Percentiles rank a stretch among this genome's conserved stretches.
These are phyloP conservation scores for Ophonus ardosiacus DNA, from an alignment of 2,888 invertebrate genomes.

Conservation along the genomic window DNA sequence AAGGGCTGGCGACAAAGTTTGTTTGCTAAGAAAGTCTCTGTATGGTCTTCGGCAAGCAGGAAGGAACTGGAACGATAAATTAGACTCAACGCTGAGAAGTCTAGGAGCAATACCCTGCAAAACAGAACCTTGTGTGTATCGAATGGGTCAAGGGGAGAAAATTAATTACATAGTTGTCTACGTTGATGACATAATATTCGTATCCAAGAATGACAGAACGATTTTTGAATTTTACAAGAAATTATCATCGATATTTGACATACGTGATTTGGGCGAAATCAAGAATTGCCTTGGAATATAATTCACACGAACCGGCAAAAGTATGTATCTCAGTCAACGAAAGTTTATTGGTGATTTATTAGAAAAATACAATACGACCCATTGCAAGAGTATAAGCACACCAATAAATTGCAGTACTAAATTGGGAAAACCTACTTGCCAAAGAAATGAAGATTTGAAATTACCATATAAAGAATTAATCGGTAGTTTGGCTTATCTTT, in stretches of 20 bases:
- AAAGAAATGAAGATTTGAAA: neutral
- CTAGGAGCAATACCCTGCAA: neutral
- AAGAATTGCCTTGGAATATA: constrained; percentile 62
- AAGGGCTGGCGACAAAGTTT: too few species aligned
- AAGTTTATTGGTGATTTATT: constrained; percentile 59
- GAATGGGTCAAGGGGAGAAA: neutral
- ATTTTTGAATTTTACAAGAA: neutral
- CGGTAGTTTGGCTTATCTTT: too few species aligned
- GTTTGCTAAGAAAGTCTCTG: too few species aligned
- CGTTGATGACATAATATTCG: constrained; percentile 39
- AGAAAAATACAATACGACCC: too few species aligned
- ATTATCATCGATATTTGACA: constrained; percentile 35
- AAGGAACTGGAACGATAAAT: neutral
- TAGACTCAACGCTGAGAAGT: neutral
- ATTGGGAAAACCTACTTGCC: neutral
- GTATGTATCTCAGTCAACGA: constrained; percentile 64
- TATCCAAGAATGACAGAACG: too few species aligned
- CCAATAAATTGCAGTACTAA: constrained; percentile 25
- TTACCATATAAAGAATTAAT: constrained; percentile 56
- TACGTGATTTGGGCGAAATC: constrained; percentile 62
- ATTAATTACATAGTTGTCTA: neutral
- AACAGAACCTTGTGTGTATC: neutral
- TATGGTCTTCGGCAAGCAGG: constrained; percentile 31
- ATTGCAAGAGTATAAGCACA: constrained; percentile 55
- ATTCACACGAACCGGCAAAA: constrained; percentile 12